A percentile compares a stretch with the other conserved stretches of the same genome.
These are phyloP conservation scores for Zaprionus obscuricornis DNA, from an alignment of 2,888 invertebrate species.

Conservation along the genomic window DNA sequence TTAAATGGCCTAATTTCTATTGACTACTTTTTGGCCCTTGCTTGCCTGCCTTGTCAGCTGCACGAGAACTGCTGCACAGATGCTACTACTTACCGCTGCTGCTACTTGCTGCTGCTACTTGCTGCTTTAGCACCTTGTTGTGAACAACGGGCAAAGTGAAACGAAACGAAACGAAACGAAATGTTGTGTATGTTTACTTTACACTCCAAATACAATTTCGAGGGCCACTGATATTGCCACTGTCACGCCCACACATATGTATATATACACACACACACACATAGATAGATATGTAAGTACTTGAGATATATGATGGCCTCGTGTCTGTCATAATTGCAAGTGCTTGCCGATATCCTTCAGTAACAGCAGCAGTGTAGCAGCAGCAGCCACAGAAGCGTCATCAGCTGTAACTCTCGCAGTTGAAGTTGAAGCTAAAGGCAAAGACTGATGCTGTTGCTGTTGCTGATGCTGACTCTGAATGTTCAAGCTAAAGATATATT, in stretches of 20 bases:
- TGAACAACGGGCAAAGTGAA: slow-evolving; percentile 38
- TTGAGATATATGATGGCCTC: slow-evolving; percentile 1
- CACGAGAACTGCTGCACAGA: neutral
- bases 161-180: no score
- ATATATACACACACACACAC: no score
- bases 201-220: no score
- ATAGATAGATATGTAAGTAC: no score
- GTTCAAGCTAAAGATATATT: no score
- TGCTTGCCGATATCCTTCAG: neutral
- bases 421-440: neutral
- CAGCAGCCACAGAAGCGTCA: neutral
- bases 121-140: slow-evolving; percentile 62
- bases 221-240: neutral
- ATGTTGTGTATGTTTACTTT: slow-evolving; percentile 25
- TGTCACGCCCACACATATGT: slow-evolving; percentile 7
- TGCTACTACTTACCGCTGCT: neutral
- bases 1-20: slow-evolving; percentile 77
- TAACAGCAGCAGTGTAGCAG: neutral
- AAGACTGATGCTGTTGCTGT: neutral
- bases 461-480: slow-evolving; percentile 3
- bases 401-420: neutral
- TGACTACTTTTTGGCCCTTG: slow-evolving; percentile 9
- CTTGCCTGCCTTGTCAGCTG: neutral
- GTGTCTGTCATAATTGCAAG: slow-evolving; percentile 32
- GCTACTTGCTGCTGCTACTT: slow-evolving; percentile 6